A percentile compares a stretch with the other conserved stretches of the same genome.
These are phyloP conservation scores for Phalacrocorax aristotelis DNA, from an alignment of 2,113 vertebrate species.

Conservation along the genomic window DNA sequence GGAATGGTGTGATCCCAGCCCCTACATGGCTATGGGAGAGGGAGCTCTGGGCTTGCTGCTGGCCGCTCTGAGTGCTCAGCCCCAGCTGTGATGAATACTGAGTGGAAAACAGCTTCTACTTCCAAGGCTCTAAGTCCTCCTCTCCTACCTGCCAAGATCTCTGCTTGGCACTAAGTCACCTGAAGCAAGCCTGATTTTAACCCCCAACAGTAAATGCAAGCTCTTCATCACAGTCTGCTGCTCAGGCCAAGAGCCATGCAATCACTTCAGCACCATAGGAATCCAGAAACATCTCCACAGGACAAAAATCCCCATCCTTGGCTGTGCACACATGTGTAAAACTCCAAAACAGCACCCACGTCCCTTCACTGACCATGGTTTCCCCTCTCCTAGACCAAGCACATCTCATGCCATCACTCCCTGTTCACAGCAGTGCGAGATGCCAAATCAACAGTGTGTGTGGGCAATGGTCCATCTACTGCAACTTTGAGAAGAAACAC, in stretches of 20 bases:
- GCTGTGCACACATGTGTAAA: rapidly evolving
- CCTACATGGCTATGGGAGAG: background rate
- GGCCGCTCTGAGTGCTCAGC: rapidly evolving
- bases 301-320: background rate
- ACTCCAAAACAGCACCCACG: rapidly evolving
- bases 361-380: rapidly evolving
- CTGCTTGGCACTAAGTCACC: background rate
- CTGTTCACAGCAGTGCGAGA: background rate
- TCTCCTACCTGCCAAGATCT: background rate
- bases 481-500: background rate
- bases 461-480: background rate
- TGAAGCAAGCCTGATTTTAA: background rate
- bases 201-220: background rate
- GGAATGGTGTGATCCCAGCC: background rate
- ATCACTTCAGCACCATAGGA: background rate
- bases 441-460: rapidly evolving
- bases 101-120: background rate
- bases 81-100: background rate
- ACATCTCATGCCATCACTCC: rapidly evolving
- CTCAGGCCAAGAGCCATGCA: background rate
- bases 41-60: rapidly evolving
- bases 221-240: background rate
- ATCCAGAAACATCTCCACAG: background rate
- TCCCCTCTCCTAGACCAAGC: background rate
- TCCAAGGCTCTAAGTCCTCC: background rate